Evolutionary conservation across 2,797 vertebrate genomes (phyloP).

Genomic region (Telmatherina bonti): DNA sequence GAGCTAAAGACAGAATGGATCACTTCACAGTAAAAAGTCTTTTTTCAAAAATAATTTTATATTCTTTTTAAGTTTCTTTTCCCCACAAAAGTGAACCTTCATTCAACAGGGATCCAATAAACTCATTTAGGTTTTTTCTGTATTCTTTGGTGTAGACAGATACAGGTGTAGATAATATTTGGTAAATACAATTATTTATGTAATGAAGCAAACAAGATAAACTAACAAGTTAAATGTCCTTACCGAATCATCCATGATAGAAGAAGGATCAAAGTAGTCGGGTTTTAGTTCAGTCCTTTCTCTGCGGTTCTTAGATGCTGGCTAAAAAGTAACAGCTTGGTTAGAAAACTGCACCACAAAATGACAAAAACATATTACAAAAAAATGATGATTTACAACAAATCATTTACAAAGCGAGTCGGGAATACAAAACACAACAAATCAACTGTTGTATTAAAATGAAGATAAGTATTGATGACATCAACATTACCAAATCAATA

Average conservation of each 20-base stretch:
- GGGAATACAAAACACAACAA: neutral
- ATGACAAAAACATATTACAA: neutral
- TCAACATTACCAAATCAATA: constrained; percentile 91
- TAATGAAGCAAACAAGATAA: neutral
- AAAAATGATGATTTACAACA: constrained; percentile 1
- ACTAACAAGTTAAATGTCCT: constrained; percentile 51
- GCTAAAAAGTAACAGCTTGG: constrained; percentile 79
- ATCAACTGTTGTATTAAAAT: neutral
- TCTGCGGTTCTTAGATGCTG: constrained; percentile 95
- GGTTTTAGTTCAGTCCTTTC: constrained; percentile 96
- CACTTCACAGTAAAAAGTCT: neutral
- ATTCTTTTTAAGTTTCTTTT: no score
- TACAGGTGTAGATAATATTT: no score
- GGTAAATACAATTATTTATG: neutral
- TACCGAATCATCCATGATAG: constrained; percentile 99
- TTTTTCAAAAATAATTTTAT: no score
- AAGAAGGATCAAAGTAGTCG: constrained; percentile 98
- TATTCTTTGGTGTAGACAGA: neutral
- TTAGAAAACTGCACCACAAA: constrained; percentile 31
- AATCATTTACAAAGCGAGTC: neutral
- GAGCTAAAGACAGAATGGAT: no score
- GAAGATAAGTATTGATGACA: neutral
- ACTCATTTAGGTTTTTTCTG: neutral
- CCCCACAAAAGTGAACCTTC: neutral
- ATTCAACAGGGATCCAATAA: neutral